Evolutionary conservation across 64 coral and sea anemone species (phyloP), one percentile per base, ranked within the genome.

Genomic region (Cladopsammia gracilis): DNA sequence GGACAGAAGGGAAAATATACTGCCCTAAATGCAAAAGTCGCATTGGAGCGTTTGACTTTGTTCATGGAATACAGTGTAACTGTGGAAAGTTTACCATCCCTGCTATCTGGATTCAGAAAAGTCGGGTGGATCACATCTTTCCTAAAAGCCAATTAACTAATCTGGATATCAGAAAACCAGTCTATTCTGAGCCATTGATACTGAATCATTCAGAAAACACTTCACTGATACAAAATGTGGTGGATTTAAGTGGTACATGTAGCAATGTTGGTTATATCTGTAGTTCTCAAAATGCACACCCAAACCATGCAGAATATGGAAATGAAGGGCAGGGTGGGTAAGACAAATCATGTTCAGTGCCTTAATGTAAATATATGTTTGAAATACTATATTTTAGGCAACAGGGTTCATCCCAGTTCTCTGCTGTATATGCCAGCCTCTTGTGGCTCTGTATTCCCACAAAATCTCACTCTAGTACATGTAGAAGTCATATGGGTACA

Each of bases 21-120:
- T 97, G 96, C 48, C 88, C 88, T 24, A 97, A 97, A 74, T 97
- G 96, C 87, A 76, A 71, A 3, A 51, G 78, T 22, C 89, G 92
- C 62, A 87, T 97, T 91, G 96, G 96, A 67, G 92, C 92, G 62
- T 97, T 97, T 83, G 87, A 97, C 78, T 94, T 94, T 50, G 78
- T 93, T 43, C 96, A 91, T 69, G 88, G 96, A 22, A 49, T 98
- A 43, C 83, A 71, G 22, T 98, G 96, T 48, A 76, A 71, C 56
- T 98, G 96, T 88, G 87, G 91, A 58, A 78, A 89, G 15, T 98
- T 88, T 86, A 49, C 90, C 14, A 94, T 94, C 18, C 96, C 96
- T 23, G 92, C 88, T 43, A 80, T 98, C 3, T 98, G 96, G 96
- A 74, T 98, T 73, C 96, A 98, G 59, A 98, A 91, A 79, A 89